Evolutionary conservation across 2,113 vertebrate genomes (phyloP), one percentile per base, ranked within the genome.

Genomic region (Eclectus roratus): DNA sequence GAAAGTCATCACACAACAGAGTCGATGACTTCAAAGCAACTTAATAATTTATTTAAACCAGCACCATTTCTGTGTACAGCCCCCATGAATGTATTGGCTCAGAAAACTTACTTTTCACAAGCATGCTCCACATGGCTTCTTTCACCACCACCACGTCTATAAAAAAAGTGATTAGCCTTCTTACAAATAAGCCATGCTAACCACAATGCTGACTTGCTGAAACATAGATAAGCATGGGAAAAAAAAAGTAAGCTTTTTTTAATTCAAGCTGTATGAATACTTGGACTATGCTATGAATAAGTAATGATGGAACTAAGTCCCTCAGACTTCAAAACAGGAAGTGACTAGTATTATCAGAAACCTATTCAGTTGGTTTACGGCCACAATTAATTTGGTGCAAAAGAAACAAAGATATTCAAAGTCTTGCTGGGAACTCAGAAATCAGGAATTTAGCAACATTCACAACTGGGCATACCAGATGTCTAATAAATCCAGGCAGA

Each of bases 401-500:
- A 76, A 94, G 63, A 94, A 85, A 71, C 11, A 71, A 60, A 84
- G 46, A 37, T 43, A 81, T 8, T 84, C 27, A 47, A 94, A 80
- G 27, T 71, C 35, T 46, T 13, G 8, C 16, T 49, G 41, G 39
- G 10, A 94, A 91, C 20, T 72, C 46, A 49, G 18, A 94, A 85
- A 46, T 31, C 49, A 79, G 53, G 53, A 89, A 80, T 79, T 85
- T 87, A 72, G 61, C 73, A 82, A 23, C 37, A 24, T 24, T 71
- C 47, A 80, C 46, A 41, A 61, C 17, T 28, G 39, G 53, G 41
- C 66, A 69, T 85, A 37, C 28, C 43, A 93, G 56, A 80, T 88
- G 24, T 73, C 71, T 94, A 70, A 82, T 43, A 91, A 92, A 73
- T 60, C 9, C 66, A 91, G 79, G 68, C 74, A 91, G n/a, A 80